A percentile compares a stretch with the other conserved stretches of the same genome.
phyloP scores from a whole-genome alignment of 1,140 invertebrate genomes.

The Drosophila virilis region DNA sequence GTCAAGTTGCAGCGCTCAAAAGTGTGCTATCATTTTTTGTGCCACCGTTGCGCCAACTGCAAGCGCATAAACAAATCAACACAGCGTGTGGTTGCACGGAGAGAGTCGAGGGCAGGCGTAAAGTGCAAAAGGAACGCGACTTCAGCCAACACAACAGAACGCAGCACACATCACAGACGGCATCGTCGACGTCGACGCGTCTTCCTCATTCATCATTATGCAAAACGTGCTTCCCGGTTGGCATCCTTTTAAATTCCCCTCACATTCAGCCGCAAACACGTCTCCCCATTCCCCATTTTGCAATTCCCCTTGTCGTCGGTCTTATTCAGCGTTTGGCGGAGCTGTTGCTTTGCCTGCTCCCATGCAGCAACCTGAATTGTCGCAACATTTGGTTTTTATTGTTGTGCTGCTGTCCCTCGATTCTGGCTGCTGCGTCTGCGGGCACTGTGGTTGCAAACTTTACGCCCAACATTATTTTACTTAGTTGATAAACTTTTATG shows the following conservation, averaged over 20 bases:
- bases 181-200: constrained; percentile 52
- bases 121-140: constrained; percentile 29
- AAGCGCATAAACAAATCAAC: constrained; percentile 73
- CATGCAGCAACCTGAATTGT: constrained; percentile 57
- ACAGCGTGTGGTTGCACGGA: not conserved
- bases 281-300: not conserved
- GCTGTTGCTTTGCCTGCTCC: constrained; percentile 7
- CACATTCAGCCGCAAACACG: constrained; percentile 22
- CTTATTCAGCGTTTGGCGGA: constrained; percentile 3
- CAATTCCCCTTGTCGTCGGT: constrained; percentile 16
- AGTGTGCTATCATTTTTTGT: constrained; percentile 48
- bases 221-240: constrained; percentile 74
- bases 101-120: not conserved
- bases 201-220: constrained; percentile 80
- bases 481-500: constrained; percentile 82
- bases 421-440: constrained; percentile 42
- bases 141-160: constrained; percentile 29
- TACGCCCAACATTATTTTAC: constrained; percentile 80
- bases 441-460: constrained; percentile 76
- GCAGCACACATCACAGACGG: constrained; percentile 56
- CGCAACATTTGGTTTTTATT: constrained; percentile 81
- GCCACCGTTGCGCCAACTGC: constrained; percentile 30
- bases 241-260: constrained; percentile 60
- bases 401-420: constrained; percentile 51
- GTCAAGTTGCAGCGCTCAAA: constrained; percentile 43